phyloP scores from a whole-genome alignment of 2,113 vertebrate species.

The Marmota flaviventris region DNA sequence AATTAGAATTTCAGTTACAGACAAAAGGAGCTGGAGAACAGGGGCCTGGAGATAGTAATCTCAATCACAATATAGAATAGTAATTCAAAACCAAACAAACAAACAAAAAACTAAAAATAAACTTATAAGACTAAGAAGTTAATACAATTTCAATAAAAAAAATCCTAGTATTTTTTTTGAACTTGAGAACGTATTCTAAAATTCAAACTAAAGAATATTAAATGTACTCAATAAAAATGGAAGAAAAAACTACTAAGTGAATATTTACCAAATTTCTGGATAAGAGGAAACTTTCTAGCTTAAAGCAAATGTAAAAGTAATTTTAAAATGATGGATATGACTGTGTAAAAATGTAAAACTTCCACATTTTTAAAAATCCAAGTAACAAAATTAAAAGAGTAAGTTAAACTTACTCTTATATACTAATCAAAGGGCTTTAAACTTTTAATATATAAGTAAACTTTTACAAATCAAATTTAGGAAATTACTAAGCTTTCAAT shows the following conservation, averaged over 20 bases:
- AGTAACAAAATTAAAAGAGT: slow-evolving; percentile 13
- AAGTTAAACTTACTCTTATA: background rate
- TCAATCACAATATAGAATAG: background rate
- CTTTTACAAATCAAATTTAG: background rate
- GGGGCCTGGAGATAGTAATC: background rate
- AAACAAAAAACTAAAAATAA: background rate
- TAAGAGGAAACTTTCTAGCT: background rate
- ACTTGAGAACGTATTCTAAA: slow-evolving; percentile 37
- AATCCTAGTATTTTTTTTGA: background rate
- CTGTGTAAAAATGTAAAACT: slow-evolving; percentile 6
- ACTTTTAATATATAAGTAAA: background rate
- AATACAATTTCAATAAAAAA: background rate
- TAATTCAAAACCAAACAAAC: background rate
- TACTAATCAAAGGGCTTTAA: background rate
- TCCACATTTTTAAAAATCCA: background rate
- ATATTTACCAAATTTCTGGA: background rate
- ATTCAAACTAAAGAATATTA: slow-evolving; percentile 24
- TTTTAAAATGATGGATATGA: background rate
- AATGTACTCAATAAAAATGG: background rate
- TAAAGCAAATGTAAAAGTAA: slow-evolving; percentile 26
- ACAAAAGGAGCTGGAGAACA: background rate
- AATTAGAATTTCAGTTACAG: slow-evolving; percentile 19
- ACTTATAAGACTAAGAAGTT: background rate
- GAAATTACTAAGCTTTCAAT: background rate
- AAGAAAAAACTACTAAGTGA: background rate